Evolutionary conservation across 2,113 vertebrate species (phyloP).

Genomic region (Lampris incognitus): DNA sequence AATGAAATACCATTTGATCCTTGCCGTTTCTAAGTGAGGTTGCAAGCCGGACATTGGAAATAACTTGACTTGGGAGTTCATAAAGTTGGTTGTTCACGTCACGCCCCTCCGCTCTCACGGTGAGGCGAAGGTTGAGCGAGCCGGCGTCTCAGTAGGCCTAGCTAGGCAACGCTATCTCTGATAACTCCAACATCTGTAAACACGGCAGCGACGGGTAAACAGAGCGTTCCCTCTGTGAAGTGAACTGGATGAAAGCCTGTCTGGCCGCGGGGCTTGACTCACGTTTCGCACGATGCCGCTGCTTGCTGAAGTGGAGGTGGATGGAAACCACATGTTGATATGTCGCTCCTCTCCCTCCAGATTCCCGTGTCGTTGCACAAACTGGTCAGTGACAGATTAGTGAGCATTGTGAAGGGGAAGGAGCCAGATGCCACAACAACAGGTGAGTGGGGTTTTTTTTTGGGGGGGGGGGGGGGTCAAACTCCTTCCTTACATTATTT

Average conservation of each 20-base stretch:
- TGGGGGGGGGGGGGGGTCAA: no score
- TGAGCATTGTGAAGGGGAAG: constrained; percentile 87
- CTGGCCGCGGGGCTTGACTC: neutral
- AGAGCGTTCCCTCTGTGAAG: neutral
- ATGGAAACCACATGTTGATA: neutral
- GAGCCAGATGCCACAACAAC: constrained; percentile 85
- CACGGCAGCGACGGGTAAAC: neutral
- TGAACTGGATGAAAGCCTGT: neutral
- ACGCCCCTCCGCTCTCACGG: constrained; percentile 4
- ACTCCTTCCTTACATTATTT: neutral
- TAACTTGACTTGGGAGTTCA: constrained; percentile 21
- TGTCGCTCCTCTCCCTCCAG: constrained; percentile 69
- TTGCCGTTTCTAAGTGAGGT: constrained; percentile 6
- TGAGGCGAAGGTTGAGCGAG: neutral
- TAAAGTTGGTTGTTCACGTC: constrained; percentile 3
- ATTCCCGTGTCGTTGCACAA: constrained; percentile 92
- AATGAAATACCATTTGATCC: constrained; percentile 7
- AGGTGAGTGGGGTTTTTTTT: constrained; percentile 77
- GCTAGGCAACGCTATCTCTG: constrained; percentile 13
- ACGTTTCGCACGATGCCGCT: neutral
- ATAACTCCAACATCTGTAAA: constrained; percentile 6
- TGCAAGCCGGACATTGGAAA: constrained; percentile 17
- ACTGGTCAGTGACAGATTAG: constrained; percentile 92
- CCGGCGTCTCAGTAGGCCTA: neutral
- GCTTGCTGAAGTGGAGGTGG: neutral